Percentiles rank a stretch among this genome's conserved stretches.
These are phyloP conservation scores for Polydrusus pterygomalis DNA, from an alignment of 2,888 invertebrate genomes.

Conservation along the genomic window DNA sequence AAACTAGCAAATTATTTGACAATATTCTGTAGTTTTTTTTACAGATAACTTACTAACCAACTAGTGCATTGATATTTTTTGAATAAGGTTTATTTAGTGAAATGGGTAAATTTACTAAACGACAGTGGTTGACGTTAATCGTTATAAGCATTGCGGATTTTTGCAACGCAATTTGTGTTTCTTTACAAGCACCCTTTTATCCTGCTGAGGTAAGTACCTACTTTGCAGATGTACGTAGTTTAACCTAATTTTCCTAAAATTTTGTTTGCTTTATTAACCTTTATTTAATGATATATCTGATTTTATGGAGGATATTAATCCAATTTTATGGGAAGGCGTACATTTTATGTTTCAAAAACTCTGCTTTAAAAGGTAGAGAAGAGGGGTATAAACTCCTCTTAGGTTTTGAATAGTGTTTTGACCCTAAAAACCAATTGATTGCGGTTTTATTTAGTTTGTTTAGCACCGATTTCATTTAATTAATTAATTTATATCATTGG, in stretches of 20 bases:
- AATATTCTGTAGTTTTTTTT: conserved; percentile 4
- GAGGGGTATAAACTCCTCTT: no score
- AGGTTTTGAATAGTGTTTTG: no score
- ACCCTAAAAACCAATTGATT: no score
- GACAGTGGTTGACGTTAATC: conserved; percentile 86
- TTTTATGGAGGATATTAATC: no score
- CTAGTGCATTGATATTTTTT: conserved; percentile 2
- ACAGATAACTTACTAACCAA: no score
- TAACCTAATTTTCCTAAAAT: background rate
- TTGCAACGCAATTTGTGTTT: conserved; percentile 89
- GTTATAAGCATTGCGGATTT: conserved; percentile 89
- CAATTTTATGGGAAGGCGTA: no score
- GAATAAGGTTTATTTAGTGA: background rate
- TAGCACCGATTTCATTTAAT: no score
- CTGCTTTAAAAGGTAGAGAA: no score
- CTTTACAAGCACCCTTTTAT: conserved; percentile 90
- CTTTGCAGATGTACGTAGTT: background rate
- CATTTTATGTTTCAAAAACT: no score
- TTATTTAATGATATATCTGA: no score
- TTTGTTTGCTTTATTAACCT: background rate
- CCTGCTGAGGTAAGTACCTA: conserved; percentile 86
- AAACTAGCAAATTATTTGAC: background rate
- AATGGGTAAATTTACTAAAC: conserved; percentile 80
- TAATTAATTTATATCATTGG: no score
- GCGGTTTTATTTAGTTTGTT: no score